Base-by-base conservation (phyloP, 1,140 invertebrate genomes). In the Bombus turneri region DNA sequence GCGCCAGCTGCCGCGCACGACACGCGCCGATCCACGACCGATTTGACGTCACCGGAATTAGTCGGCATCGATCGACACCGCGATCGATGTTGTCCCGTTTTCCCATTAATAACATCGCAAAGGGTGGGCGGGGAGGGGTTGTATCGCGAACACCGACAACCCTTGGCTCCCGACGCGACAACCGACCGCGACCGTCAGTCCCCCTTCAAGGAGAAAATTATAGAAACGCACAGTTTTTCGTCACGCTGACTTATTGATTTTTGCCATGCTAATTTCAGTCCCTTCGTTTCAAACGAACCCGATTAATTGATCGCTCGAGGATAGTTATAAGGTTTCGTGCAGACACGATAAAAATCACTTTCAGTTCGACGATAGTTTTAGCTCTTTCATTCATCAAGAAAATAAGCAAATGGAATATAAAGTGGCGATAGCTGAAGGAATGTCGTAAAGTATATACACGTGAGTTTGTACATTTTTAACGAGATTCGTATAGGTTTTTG, bases 1-100 rank as follows among this genome's bases (percentile, higher is more conserved):
- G 76, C 78, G 81, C 77, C 88, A 80, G 31, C 86, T 77, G 79
- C 76, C 79, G 47, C 66, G 88, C 86, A 53, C 89, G 79, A 86
- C 86, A 75, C 84, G 73, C 76, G 77, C 28, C 71, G 82, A 87
- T 91, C 74, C 81, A 90, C 88, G 85, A 91, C 80, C 84, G 69
- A 90, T 90, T 90, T 90, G 77, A 78, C 88, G 86, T 88, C 86
- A 90, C 71, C 69, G 64, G 34, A 86, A 90, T 79, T 88, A 88
- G 47, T 64, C 64, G 25, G 53, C 81, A 90, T 86, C 81, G 88
- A 88, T 90, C 88, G 88, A 81, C 86, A 41, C 34, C 15, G 31
- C 15, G 78, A 90, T 90, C 86, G 62, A 90, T 86, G 43, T 13
- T 82, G 79, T 81, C 77, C 82, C n/a, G 47, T 75, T 87, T 88